A percentile compares a stretch with the other conserved stretches of the same genome.
Conservation (phyloP, 2,888 invertebrate genomes). For the Erebia ligea region DNA sequence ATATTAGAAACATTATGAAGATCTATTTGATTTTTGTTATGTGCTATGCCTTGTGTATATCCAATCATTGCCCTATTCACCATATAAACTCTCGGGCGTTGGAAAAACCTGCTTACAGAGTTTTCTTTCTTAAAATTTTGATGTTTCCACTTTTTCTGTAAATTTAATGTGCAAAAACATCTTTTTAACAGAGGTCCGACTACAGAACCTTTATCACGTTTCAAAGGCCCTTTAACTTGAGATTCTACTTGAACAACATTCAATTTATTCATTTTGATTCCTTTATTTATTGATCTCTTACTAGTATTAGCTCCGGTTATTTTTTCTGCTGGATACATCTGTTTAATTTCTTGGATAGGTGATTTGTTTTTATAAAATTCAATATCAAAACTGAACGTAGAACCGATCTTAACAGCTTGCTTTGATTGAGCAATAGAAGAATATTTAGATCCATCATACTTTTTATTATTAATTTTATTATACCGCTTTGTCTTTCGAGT, state of each 20-base stretch:
- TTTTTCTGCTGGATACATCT: slow-evolving; percentile 16
- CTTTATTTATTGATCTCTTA: slow-evolving; percentile 25
- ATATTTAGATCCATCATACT: background rate
- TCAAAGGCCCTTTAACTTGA: slow-evolving; percentile 39
- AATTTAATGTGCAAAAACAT: slow-evolving; percentile 52
- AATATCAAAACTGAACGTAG: slow-evolving; percentile 44
- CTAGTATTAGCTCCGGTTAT: slow-evolving; percentile 8
- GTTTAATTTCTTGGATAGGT: slow-evolving; percentile 5
- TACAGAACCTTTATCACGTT: slow-evolving; percentile 41
- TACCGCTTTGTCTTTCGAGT: slow-evolving; percentile 8
- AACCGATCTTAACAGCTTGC: slow-evolving; percentile 44
- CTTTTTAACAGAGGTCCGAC: slow-evolving; percentile 49
- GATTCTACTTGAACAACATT: slow-evolving; percentile 35
- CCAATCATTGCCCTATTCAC: slow-evolving; percentile 35
- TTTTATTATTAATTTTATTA: background rate
- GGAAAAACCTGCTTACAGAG: background rate
- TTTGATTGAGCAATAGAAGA: slow-evolving; percentile 7
- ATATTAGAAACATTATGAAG: background rate
- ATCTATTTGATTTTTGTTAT: background rate
- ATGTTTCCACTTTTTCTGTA: slow-evolving; percentile 43
- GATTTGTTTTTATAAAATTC: slow-evolving; percentile 43
- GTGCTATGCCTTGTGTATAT: background rate
- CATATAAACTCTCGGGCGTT: slow-evolving; percentile 27
- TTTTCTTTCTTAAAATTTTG: slow-evolving; percentile 19
- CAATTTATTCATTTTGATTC: slow-evolving; percentile 32